Evolutionary conservation across 30 jellyfish, hydroid and myxozoan species (phyloP).

Genomic region (Rhopilema esculentum): DNA sequence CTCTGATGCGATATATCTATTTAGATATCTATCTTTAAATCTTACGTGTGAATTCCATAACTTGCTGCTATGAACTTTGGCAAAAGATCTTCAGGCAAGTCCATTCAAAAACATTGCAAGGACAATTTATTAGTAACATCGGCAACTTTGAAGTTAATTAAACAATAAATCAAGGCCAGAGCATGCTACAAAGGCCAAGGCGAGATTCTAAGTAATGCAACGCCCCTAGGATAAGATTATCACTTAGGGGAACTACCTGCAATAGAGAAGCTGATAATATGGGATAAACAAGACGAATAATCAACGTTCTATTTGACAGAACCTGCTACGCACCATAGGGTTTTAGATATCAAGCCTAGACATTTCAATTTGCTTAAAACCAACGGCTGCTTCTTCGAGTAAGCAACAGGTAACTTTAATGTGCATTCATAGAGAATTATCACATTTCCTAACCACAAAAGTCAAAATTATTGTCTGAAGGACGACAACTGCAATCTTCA

Average conservation of each 20-base stretch:
- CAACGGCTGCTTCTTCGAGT: not conserved
- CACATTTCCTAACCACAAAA: not conserved
- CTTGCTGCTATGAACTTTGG: not conserved
- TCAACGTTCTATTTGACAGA: not conserved
- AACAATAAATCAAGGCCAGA: no score
- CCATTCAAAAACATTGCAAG: not conserved
- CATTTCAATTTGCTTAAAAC: not conserved
- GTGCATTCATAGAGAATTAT: not conserved
- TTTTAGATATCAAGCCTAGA: not conserved
- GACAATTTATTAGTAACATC: not conserved
- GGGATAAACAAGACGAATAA: not conserved
- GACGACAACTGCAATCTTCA: not conserved
- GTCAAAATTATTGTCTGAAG: not conserved
- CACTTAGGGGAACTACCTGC: not conserved
- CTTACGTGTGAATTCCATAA: constrained; percentile 38
- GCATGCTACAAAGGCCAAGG: no score
- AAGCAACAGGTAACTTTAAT: not conserved
- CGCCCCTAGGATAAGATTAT: no score
- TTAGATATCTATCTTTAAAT: no score
- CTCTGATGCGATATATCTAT: no score
- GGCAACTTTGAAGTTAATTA: no score
- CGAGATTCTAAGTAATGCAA: no score
- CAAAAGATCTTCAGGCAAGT: not conserved
- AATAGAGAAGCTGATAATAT: not conserved
- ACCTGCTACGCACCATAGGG: not conserved